Percentiles rank a stretch among this genome's conserved stretches.
Conservation (phyloP, 2,888 invertebrate species). For the Hedychridium roseum region DNA sequence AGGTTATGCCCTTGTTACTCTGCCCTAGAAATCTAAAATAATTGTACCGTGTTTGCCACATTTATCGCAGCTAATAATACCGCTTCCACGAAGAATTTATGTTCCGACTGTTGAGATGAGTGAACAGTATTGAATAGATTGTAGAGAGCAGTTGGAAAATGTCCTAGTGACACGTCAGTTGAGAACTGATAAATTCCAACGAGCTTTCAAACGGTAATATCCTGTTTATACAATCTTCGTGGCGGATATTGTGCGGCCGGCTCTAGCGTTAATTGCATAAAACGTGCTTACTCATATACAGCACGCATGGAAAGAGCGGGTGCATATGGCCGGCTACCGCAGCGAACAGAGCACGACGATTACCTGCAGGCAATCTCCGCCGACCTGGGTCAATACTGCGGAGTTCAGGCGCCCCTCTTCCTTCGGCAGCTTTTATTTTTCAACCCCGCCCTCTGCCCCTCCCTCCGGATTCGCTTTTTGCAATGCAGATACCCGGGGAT, state of each 20-base stretch:
- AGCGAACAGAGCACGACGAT: slow-evolving; percentile 35
- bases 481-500: no score
- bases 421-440: slow-evolving; percentile 15
- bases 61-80: no score
- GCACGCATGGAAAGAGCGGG: background rate
- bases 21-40: no score
- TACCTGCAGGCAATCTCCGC: slow-evolving; percentile 49
- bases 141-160: background rate
- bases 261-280: no score
- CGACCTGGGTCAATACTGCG: slow-evolving; percentile 46
- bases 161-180: background rate
- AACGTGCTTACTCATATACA: background rate
- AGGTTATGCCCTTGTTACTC: no score
- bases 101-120: no score
- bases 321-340: slow-evolving; percentile 9
- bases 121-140: no score
- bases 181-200: background rate
- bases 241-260: no score
- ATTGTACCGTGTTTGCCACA: no score
- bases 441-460: no score
- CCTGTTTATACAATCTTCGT: background rate
- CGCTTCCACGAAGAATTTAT: no score
- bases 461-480: no score
- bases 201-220: background rate
- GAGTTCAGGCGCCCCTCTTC: slow-evolving; percentile 27